Percentiles rank a stretch among this genome's conserved stretches.
These are phyloP conservation scores for Bugula neritina DNA, from an alignment of 2,888 invertebrate genomes.

Conservation along the genomic window DNA sequence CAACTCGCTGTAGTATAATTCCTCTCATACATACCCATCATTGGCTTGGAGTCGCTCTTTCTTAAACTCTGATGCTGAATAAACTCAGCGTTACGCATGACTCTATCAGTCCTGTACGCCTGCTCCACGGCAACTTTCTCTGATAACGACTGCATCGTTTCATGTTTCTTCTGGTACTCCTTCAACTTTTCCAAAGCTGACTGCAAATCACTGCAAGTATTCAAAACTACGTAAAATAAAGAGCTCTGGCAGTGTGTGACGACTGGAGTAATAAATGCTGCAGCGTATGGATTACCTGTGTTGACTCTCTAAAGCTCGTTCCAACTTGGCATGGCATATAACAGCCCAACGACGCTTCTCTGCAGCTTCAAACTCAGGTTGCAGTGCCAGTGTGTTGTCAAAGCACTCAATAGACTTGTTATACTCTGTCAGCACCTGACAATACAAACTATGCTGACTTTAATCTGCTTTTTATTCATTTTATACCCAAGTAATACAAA, in stretches of 20 bases:
- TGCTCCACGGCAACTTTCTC: slow-evolving; percentile 57
- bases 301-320: slow-evolving; percentile 61
- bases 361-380: slow-evolving; percentile 62
- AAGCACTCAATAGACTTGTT: slow-evolving; percentile 66
- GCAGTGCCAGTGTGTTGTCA: slow-evolving; percentile 63
- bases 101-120: slow-evolving; percentile 32
- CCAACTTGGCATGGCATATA: slow-evolving; percentile 64
- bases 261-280: no score
- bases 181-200: slow-evolving; percentile 62
- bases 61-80: background rate
- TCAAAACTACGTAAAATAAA: no score
- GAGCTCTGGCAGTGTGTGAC: no score
- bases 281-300: no score
- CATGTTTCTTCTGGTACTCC: slow-evolving; percentile 62
- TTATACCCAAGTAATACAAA: no score
- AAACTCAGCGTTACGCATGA: slow-evolving; percentile 21
- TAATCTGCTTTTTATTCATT: no score
- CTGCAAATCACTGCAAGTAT: slow-evolving; percentile 52
- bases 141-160: slow-evolving; percentile 60
- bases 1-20: no score
- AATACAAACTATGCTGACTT: no score
- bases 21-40: background rate
- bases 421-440: slow-evolving; percentile 59
- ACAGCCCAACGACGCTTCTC: slow-evolving; percentile 63
- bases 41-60: background rate